Evolutionary conservation across 2,797 vertebrate genomes (phyloP).

Genomic region (Gouania willdenowi): DNA sequence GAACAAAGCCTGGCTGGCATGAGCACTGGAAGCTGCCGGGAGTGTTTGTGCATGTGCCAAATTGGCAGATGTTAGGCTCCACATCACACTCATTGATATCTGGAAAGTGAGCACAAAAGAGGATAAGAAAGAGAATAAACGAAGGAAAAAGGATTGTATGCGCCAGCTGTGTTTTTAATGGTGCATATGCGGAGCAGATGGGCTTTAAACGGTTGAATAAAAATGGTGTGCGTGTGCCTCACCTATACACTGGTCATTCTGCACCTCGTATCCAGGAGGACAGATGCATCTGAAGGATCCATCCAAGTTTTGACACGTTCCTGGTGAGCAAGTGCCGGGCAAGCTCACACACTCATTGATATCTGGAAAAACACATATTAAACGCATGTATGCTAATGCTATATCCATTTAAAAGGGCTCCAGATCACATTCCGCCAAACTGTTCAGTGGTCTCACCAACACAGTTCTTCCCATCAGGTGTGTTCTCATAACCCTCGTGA

Average conservation of each 20-base stretch:
- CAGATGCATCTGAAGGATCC: constrained; percentile 95
- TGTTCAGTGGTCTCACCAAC: constrained; percentile 87
- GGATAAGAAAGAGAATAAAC: background rate
- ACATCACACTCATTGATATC: constrained; percentile 91
- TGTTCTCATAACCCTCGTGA: constrained; percentile 88
- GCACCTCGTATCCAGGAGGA: constrained; percentile 85
- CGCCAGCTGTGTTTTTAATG: background rate
- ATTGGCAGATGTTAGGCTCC: constrained; percentile 87
- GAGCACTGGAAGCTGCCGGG: constrained; percentile 90
- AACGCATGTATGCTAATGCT: no score
- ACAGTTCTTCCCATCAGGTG: constrained; percentile 88
- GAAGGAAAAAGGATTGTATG: background rate
- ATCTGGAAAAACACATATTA: no score
- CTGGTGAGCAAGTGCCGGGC: constrained; percentile 85
- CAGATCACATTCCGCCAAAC: no score
- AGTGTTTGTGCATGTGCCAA: constrained; percentile 88
- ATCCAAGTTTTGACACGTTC: constrained; percentile 91
- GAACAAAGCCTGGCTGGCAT: constrained; percentile 85
- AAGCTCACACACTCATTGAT: constrained; percentile 87
- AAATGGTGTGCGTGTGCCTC: constrained; percentile 10
- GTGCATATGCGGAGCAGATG: constrained; percentile 15
- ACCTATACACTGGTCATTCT: constrained; percentile 92
- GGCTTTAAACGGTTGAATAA: no score
- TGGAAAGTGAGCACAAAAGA: constrained; percentile 39
- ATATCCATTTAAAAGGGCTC: no score